A percentile compares a stretch with the other conserved stretches of the same genome.
phyloP scores from a whole-genome alignment of 2,888 invertebrate genomes.

The Atethmia centrago region DNA sequence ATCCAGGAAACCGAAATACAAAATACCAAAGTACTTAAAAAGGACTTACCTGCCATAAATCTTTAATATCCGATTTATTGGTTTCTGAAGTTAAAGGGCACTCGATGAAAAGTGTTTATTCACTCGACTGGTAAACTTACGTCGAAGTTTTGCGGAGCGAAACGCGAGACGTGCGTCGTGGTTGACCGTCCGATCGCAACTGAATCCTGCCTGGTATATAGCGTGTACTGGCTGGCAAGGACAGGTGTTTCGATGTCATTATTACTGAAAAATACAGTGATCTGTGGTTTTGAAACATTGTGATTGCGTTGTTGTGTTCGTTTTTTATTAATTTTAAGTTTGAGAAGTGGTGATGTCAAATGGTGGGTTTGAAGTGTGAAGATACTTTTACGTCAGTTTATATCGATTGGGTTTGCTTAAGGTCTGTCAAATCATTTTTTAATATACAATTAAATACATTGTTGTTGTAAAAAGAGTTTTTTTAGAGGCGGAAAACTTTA shows the following conservation, averaged over 20 bases:
- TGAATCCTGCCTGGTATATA: constrained; percentile 39
- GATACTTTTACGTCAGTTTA: neutral
- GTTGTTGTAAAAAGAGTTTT: neutral
- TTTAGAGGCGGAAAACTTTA: no score
- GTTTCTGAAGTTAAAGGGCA: constrained; percentile 50
- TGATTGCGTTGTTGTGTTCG: neutral
- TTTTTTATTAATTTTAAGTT: neutral
- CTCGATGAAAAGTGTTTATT: constrained; percentile 55
- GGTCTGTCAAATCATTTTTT: neutral
- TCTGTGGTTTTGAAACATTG: constrained; percentile 3
- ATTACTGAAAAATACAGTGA: constrained; percentile 14
- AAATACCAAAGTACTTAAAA: constrained; percentile 46
- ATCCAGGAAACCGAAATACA: constrained; percentile 24
- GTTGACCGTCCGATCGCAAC: constrained; percentile 51
- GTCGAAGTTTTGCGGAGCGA: constrained; percentile 52
- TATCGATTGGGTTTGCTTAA: neutral
- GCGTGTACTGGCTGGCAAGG: constrained; percentile 37
- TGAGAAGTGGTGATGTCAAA: neutral
- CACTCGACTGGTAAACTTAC: constrained; percentile 52
- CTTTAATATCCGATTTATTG: constrained; percentile 50
- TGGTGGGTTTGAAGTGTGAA: neutral
- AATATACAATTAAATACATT: neutral
- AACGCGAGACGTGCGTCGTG: constrained; percentile 41
- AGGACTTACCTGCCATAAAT: constrained; percentile 64
- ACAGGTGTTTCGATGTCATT: constrained; percentile 53